A percentile compares a stretch with the other conserved stretches of the same genome.
phyloP scores from a whole-genome alignment of 2,797 vertebrate species.

The Scolopax rusticola region DNA sequence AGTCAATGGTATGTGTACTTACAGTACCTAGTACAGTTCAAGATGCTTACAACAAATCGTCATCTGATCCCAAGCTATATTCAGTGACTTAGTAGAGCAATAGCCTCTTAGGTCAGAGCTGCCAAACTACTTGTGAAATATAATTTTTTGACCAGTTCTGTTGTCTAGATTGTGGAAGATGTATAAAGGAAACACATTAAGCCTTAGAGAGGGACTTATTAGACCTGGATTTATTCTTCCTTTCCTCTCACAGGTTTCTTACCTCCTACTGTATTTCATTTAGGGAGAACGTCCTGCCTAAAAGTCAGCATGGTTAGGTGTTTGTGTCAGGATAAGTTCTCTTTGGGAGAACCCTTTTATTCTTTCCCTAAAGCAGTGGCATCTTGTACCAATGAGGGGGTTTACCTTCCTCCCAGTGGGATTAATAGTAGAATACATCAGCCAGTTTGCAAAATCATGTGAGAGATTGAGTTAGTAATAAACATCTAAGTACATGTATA shows the following conservation, averaged over 20 bases:
- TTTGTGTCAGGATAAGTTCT: neutral
- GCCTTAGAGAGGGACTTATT: neutral
- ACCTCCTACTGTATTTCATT: neutral
- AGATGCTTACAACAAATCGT: neutral
- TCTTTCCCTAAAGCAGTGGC: neutral
- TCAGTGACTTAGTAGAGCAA: neutral
- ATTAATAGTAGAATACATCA: neutral
- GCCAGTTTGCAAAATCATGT: neutral
- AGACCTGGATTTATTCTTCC: neutral
- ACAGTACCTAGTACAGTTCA: neutral
- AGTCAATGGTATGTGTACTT: neutral
- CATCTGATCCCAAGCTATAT: neutral
- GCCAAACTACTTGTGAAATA: neutral
- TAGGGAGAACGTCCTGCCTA: neutral
- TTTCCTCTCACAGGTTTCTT: neutral
- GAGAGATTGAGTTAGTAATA: neutral
- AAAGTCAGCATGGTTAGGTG: neutral
- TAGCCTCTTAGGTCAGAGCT: neutral
- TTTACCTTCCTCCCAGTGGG: neutral
- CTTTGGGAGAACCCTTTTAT: neutral
- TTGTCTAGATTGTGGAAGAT: neutral
- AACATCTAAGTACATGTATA: neutral
- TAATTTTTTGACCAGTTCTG: neutral
- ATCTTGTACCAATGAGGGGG: neutral
- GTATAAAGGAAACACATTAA: neutral